Evolutionary conservation across 2,888 invertebrate genomes (phyloP), one percentile per base, ranked within the genome.

Genomic region (Conus canariensis): DNA sequence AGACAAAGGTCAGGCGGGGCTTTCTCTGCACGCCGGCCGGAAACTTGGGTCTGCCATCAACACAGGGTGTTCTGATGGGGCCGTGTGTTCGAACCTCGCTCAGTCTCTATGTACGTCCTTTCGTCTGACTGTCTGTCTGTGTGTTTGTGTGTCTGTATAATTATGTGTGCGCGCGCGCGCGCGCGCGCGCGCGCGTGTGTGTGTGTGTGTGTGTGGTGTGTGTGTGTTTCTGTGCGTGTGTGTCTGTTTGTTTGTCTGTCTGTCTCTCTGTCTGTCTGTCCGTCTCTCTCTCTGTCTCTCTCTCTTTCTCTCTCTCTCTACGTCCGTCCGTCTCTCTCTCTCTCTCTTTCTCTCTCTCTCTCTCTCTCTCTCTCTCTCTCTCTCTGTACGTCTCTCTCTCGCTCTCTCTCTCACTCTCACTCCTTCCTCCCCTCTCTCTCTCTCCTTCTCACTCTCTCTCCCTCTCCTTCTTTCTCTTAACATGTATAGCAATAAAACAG

Each of bases 1-100:
- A 94, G 0, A 94, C 93, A 88, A 93, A 93, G 16, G 93, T 90
- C 7, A 93, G 59, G 10, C 90, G 90, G 45, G 87, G 90, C 22
- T 45, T 88, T 19, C 90, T 80, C 56, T 70, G 64, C 7, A 70
- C 85, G 30, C 70, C 89, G 4, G 87, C 58, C 16, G 89, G 86
- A 2, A 64, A 10, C 6, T 12, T 19, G 64, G 86, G 60, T 22
- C 64, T 86, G 86, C 45, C 45, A 45, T 45, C 45, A 45, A 45
- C 4, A 12, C 64, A 64, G 64, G 64, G 64, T 7, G 64, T 45
- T 19, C 67, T 19, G 67, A 67, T 67, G 67, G 9, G 45, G 45
- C 45, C 4, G 45, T 45, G 2, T 45, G 45, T 45, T 45, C 45
- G 45, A 45, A 45, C 45, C 45, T 45, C n/a, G 22, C 9, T 74